phyloP scores from a whole-genome alignment of 2,113 vertebrate genomes.

The Sciurus niger region DNA sequence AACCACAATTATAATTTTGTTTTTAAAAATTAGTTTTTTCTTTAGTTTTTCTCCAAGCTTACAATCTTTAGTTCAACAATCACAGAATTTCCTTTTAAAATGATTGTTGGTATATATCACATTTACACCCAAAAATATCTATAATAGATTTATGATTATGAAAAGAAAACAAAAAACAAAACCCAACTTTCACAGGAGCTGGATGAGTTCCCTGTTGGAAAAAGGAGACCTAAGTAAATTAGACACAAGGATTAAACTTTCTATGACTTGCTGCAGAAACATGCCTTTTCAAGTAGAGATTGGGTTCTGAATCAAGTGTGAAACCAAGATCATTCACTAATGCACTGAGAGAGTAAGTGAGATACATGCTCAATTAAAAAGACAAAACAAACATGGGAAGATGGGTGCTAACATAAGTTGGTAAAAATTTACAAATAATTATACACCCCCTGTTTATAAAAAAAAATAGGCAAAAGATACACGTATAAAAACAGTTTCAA shows the following conservation, averaged over 20 bases:
- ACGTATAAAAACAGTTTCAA: conserved; percentile 66
- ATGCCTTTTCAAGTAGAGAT: conserved; percentile 34
- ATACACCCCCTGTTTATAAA: conserved; percentile 44
- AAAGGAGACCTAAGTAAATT: conserved; percentile 14
- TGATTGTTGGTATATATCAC: not conserved
- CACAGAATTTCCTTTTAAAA: conserved; percentile 41
- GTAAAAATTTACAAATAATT: conserved; percentile 75
- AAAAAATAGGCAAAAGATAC: conserved; percentile 58
- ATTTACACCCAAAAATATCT: not conserved
- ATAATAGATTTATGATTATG: not conserved
- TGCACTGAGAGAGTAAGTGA: conserved; percentile 54
- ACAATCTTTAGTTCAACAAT: conserved; percentile 7
- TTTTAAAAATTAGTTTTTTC: not conserved
- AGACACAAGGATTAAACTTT: conserved; percentile 25
- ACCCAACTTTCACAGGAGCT: not conserved
- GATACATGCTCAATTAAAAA: not conserved
- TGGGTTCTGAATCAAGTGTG: conserved; percentile 44
- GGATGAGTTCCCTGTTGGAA: not conserved
- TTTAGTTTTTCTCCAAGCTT: not conserved
- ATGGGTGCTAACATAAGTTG: conserved; percentile 67
- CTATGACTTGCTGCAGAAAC: not conserved
- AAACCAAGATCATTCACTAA: conserved; percentile 36
- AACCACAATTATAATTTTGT: not conserved
- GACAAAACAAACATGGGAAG: conserved; percentile 55
- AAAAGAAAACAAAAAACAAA: not conserved